Percentiles rank a stretch among this genome's conserved stretches.
Evolutionary conservation across 2,888 invertebrate genomes (phyloP).

Genomic region (Eupithecia centaureata): DNA sequence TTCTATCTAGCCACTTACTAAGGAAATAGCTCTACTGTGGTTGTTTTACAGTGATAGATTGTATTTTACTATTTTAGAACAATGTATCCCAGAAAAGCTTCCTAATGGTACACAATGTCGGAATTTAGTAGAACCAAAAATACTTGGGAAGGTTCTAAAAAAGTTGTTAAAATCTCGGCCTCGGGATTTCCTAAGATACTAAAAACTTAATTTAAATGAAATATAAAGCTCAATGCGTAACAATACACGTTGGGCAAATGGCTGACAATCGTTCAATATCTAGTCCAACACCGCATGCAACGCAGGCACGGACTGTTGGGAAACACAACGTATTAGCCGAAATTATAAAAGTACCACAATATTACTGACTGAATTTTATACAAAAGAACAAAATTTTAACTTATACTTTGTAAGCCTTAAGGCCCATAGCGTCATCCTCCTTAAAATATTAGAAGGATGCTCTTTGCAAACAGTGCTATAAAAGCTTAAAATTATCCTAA

Average conservation of each 20-base stretch:
- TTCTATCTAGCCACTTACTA: neutral
- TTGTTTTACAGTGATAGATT: neutral
- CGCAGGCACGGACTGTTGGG: constrained; percentile 21
- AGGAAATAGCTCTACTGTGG: neutral
- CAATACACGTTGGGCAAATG: constrained; percentile 13
- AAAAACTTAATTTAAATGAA: neutral
- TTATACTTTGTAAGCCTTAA: neutral
- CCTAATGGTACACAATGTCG: too few relatives aligned
- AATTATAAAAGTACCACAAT: constrained; percentile 23
- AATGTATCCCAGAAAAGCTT: too few relatives aligned
- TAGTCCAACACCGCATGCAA: constrained; percentile 27
- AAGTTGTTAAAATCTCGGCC: too few relatives aligned
- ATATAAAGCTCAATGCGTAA: neutral
- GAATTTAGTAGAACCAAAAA: too few relatives aligned
- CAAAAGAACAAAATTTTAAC: constrained; percentile 7
- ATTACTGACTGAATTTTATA: constrained; percentile 18
- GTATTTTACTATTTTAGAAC: too few relatives aligned
- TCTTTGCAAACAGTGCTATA: neutral
- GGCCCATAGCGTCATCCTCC: neutral
- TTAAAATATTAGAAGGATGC: neutral
- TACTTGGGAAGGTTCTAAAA: too few relatives aligned
- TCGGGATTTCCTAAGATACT: neutral
- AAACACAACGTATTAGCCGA: constrained; percentile 27
- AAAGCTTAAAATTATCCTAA: too few relatives aligned
- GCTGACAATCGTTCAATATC: constrained; percentile 21